Evolutionary conservation across 2,888 invertebrate species (phyloP), one percentile per base, ranked within the genome.

Genomic region (Uloborus plumipes): DNA sequence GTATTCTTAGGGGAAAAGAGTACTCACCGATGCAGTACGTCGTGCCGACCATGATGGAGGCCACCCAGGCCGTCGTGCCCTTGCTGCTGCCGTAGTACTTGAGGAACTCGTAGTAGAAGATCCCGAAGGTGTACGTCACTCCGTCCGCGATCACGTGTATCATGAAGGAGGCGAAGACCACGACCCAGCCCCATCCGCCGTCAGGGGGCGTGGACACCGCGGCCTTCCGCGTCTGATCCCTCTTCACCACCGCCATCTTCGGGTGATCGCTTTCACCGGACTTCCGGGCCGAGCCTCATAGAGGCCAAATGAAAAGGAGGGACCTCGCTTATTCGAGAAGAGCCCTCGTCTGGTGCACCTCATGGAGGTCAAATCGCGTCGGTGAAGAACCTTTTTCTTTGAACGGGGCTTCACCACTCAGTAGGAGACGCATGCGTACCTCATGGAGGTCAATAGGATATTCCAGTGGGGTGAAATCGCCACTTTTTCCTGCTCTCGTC

Each of bases 81-180:
- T 94, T 94, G 84, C 95, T 94, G 88, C 94, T 94, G 9, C 93
- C 90, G 89, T 97, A 98, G 90, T 95, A 94, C 83, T 91, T 90
- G 86, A 96, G 91, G 88, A 98, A 94, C 89, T 96, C 94, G 85
- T 93, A 92, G 90, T 95, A 94, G 90, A 98, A 95, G 84, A 98
- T 93, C 74, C 99, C 99, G 89, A 98, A 98, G 18, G 98, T 96
- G 90, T 99, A 99, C 71, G 98, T 98, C 89, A 99, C 95, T 81
- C 99, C 99, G 90, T 99, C 99, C 86, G 97, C 98, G 94, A 93
- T 86, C 65, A 91, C 89, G 90, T 99, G 98, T 87, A 99, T 95
- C 94, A 98, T 94, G 90, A 99, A 98, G 11, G 97, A 97, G 31
- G 94, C 96, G 88, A 96, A 94, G 75, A 97, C 97, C 71, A 97